A percentile compares a stretch with the other conserved stretches of the same genome.
phyloP scores from a whole-genome alignment of 1,140 invertebrate genomes.

The Caenorhabditis briggsae region DNA sequence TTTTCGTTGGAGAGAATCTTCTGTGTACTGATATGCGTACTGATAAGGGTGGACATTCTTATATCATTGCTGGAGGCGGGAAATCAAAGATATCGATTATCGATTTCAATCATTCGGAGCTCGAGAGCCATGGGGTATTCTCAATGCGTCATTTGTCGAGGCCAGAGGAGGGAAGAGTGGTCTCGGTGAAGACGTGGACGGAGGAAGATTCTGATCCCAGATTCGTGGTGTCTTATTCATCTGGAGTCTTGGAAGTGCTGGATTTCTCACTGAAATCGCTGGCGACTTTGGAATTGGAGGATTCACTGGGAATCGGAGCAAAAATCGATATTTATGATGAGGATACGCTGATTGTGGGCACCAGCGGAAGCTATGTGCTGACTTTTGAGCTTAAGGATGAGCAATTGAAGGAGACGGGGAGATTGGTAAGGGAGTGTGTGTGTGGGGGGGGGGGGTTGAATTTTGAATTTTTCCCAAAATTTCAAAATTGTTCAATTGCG shows the following conservation, averaged over 20 bases:
- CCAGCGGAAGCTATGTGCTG: slow-evolving; percentile 15
- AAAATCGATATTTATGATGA: neutral
- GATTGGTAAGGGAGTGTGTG: slow-evolving; percentile 11
- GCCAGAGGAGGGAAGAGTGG: slow-evolving; percentile 4
- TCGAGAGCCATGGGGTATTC: neutral
- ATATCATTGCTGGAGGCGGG: neutral
- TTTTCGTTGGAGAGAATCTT: slow-evolving; percentile 21
- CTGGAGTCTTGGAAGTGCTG: slow-evolving; percentile 11
- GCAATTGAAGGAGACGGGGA: neutral
- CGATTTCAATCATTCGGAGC: neutral
- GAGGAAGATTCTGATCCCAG: no score
- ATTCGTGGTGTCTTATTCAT: slow-evolving; percentile 22
- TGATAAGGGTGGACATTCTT: neutral
- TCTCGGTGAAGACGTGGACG: neutral
- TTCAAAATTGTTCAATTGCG: no score
- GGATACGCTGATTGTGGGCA: slow-evolving; percentile 2
- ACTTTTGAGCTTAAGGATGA: neutral
- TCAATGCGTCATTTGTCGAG: neutral
- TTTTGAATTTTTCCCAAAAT: no score
- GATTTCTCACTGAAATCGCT: neutral
- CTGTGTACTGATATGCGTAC: slow-evolving; percentile 1
- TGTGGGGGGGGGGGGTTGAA: neutral
- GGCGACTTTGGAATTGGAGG: neutral
- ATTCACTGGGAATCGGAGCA: neutral
- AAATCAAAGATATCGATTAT: slow-evolving; percentile 10